A percentile compares a stretch with the other conserved stretches of the same genome.
Conservation (phyloP, 1,140 invertebrate genomes). For the Homalodisca vitripennis region DNA sequence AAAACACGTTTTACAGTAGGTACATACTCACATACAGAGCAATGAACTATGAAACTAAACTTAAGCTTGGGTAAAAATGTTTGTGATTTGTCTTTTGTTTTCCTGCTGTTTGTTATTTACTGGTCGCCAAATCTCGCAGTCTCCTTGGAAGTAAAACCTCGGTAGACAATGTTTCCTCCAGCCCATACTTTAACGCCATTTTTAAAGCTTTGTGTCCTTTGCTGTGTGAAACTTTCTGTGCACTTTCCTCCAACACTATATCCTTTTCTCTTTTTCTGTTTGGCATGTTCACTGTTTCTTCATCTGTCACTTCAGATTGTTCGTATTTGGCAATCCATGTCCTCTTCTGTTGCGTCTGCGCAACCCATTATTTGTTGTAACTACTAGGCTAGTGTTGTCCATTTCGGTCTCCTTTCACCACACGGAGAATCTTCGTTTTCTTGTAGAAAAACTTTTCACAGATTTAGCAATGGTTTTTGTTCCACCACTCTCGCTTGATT, state of each 20-base stretch:
- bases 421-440: not conserved
- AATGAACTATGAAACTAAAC: too few relatives aligned
- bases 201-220: slow-evolving; percentile 21
- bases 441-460: not conserved
- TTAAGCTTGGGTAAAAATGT: too few relatives aligned
- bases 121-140: too few relatives aligned
- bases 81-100: too few relatives aligned
- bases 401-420: not conserved
- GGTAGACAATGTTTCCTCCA: too few relatives aligned
- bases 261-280: slow-evolving; percentile 9
- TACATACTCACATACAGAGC: too few relatives aligned
- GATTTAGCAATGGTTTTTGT: not conserved
- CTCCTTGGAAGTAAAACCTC: too few relatives aligned
- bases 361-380: not conserved
- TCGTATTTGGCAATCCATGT: slow-evolving; percentile 9
- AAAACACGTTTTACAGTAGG: too few relatives aligned
- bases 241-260: not conserved
- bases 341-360: slow-evolving; percentile 6
- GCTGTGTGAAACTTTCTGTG: not conserved
- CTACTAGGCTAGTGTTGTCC: slow-evolving; percentile 7
- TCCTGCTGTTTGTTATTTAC: too few relatives aligned
- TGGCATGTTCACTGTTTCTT: not conserved
- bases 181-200: slow-evolving; percentile 22
- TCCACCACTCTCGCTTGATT: not conserved
- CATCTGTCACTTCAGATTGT: slow-evolving; percentile 18